Evolutionary conservation across 2,113 vertebrate species (phyloP).

Genomic region (Hippocampus mohnikei): DNA sequence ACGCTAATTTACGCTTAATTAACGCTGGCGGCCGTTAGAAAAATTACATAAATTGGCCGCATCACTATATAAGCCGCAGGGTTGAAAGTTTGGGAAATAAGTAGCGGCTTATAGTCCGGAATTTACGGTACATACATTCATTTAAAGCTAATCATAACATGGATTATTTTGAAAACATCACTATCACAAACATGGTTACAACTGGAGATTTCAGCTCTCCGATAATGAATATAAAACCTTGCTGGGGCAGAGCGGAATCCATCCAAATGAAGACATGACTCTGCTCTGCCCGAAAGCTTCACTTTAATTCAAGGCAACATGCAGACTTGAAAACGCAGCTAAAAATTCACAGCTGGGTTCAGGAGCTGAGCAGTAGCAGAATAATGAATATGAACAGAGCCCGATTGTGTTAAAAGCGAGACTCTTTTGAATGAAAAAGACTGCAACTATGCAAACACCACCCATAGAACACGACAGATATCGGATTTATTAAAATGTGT

Average conservation of each 20-base stretch:
- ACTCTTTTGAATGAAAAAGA: neutral
- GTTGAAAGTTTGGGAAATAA: no score
- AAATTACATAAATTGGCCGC: no score
- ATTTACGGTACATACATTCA: no score
- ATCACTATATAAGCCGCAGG: no score
- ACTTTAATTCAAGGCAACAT: constrained; percentile 23
- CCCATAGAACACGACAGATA: neutral
- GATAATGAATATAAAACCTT: no score
- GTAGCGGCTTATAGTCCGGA: no score
- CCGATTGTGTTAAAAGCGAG: constrained; percentile 6
- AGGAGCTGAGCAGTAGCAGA: constrained; percentile 1
- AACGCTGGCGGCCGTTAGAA: no score
- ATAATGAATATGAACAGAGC: constrained; percentile 33
- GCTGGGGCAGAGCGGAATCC: neutral
- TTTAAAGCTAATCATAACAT: no score
- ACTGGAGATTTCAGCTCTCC: neutral
- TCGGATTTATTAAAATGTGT: no score
- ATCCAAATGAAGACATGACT: constrained; percentile 3
- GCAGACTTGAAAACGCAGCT: constrained; percentile 19
- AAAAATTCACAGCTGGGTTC: constrained; percentile 33
- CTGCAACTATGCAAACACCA: neutral
- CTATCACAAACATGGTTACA: constrained; percentile 1
- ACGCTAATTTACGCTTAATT: no score
- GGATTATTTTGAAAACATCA: no score
- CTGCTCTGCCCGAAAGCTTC: constrained; percentile 13